Evolutionary conservation across 53 echinoderm and acorn worm species (phyloP).

Genomic region (Paelopatides confundens): DNA sequence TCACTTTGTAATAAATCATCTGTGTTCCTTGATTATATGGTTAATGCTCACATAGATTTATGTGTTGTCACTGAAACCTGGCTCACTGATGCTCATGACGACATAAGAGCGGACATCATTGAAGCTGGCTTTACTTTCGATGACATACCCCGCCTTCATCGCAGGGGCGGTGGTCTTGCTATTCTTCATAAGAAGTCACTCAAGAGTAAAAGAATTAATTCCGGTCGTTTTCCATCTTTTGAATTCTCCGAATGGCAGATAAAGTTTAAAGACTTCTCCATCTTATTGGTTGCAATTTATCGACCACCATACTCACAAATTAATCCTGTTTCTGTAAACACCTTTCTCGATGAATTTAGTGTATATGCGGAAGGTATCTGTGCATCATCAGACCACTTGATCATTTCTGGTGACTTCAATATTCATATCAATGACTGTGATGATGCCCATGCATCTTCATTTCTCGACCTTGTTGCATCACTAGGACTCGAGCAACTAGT

Average conservation of each 20-base stretch:
- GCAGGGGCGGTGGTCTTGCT: neutral
- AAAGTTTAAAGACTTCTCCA: too few relatives aligned
- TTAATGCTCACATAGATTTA: too few relatives aligned
- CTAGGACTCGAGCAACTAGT: neutral
- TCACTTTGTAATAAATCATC: too few relatives aligned
- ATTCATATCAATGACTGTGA: neutral
- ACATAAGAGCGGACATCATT: neutral
- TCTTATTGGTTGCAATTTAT: too few relatives aligned
- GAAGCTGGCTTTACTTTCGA: neutral
- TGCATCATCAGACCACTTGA: neutral
- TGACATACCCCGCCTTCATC: neutral
- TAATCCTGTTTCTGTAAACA: too few relatives aligned
- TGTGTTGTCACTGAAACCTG: too few relatives aligned
- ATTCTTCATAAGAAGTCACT: neutral
- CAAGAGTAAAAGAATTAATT: neutral
- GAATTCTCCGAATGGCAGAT: too few relatives aligned
- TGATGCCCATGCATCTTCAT: neutral
- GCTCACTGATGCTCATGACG: too few relatives aligned
- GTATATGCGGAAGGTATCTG: neutral
- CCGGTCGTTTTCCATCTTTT: too few relatives aligned
- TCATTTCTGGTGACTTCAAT: neutral
- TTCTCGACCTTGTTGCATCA: neutral
- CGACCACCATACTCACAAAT: too few relatives aligned
- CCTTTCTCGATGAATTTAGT: too few relatives aligned
- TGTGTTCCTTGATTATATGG: too few relatives aligned